Base-by-base conservation (phyloP, 2,797 vertebrate genomes). In the Sebastes aleutianus region DNA sequence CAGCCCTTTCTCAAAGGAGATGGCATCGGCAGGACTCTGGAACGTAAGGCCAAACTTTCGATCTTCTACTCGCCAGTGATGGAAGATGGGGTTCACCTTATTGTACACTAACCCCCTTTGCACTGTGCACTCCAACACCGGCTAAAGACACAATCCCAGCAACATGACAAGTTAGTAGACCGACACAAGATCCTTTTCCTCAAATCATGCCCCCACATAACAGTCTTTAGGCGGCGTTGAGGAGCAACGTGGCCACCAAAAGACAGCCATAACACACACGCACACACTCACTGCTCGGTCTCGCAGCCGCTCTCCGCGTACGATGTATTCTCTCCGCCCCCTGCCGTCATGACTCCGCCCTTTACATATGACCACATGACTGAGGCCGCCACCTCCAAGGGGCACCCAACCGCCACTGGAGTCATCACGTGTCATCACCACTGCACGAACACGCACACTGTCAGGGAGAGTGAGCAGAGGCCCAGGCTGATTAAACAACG, bases 391-490 rank as follows among this genome's bases (percentile, higher is more conserved):
- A 72, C 97, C 97, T 91, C 96, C 97, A 81, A 98, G 96, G 92
- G 96, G 96, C 92, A 98, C 96, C 97, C 97, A 98, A 85, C 97
- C 97, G 88, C 97, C 97, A 89, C 97, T 98, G 92, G 97, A 98
- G 96, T 98, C 97, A 82, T 98, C 97, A 93, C 97, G 97, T 92
- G 97, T 97, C 97, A 98, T 97, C 96, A 98, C 97, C 96, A 98
- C 97, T 10, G 97, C 97, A 91, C 97, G 97, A 93, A 98, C 97
- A 95, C 97, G 97, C 93, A 97, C 97, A 93, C 97, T 98, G 94
- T 93, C 82, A 84, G 75, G 79, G 73, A 88, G 85, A 88, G 85
- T 34, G 82, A 90, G 89, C 66, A 77, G 50, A 72, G 67, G 70
- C 61, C 72, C 58, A 5, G 76, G 79, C 72, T 73, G 76, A 83